phyloP scores from a whole-genome alignment of 23 tunicate species.

The Oikopleura vanhoeffeni region DNA sequence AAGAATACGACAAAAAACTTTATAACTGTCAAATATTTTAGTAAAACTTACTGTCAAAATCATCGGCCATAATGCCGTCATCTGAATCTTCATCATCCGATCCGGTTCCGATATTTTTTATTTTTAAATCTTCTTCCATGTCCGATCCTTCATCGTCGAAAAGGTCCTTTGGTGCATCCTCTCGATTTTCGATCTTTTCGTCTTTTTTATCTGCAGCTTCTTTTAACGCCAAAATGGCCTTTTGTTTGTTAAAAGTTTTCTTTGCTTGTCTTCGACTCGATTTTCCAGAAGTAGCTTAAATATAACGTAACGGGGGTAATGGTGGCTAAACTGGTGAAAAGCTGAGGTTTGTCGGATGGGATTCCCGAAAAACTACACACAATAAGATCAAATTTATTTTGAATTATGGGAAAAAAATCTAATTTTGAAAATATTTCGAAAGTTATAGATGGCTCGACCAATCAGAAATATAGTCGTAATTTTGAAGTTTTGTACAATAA shows the following conservation, averaged over 20 bases:
- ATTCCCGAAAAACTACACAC: too few species aligned
- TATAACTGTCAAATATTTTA: not conserved
- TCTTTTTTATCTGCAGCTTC: not conserved
- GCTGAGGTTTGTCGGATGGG: too few species aligned
- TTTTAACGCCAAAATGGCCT: not conserved
- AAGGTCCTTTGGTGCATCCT: not conserved
- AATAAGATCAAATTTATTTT: too few species aligned
- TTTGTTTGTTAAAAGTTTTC: not conserved
- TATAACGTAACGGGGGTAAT: too few species aligned
- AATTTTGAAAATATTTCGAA: too few species aligned
- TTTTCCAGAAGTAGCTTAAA: too few species aligned
- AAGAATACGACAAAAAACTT: not conserved
- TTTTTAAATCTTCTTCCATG: not conserved
- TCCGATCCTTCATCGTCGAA: conserved; percentile 3
- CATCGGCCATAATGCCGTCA: conserved; percentile 16
- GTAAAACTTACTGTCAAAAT: conserved; percentile 30
- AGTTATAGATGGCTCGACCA: too few species aligned
- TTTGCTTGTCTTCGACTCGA: not conserved
- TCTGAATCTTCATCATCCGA: conserved; percentile 22
- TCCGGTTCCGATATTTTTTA: conserved; percentile 16
- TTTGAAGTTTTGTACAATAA: too few species aligned
- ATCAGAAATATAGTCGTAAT: too few species aligned
- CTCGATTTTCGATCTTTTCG: not conserved
- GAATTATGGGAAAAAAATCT: too few species aligned
- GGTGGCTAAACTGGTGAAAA: too few species aligned